Percentiles rank a stretch among this genome's conserved stretches.
phyloP scores from a whole-genome alignment of 2,888 invertebrate genomes.

The Leptopilina drosophilae region DNA sequence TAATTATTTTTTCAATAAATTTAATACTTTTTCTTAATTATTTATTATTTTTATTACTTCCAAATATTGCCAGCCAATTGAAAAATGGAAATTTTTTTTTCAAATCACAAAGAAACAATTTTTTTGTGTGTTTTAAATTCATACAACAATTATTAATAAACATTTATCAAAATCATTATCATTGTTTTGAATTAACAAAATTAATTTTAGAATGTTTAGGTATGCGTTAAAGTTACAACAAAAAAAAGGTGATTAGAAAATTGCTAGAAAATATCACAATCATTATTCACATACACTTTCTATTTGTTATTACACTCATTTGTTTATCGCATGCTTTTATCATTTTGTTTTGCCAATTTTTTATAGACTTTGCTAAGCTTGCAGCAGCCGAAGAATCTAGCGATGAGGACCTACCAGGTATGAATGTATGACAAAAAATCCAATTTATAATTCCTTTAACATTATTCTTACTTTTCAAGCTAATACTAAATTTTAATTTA shows the following conservation, averaged over 20 bases:
- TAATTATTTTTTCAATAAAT: no score
- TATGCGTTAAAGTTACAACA: neutral
- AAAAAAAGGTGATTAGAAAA: neutral
- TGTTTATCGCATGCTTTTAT: constrained; percentile 73
- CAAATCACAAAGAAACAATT: neutral
- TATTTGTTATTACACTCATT: constrained; percentile 13
- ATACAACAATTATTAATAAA: constrained; percentile 14
- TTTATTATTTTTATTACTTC: no score
- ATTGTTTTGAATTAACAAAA: constrained; percentile 29
- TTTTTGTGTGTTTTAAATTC: constrained; percentile 9
- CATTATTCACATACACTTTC: neutral
- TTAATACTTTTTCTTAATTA: no score
- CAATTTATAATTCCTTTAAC: constrained; percentile 6
- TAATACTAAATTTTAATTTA: neutral
- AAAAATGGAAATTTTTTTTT: neutral
- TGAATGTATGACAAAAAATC: constrained; percentile 51
- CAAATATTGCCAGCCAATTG: no score
- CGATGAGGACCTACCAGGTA: constrained; percentile 72
- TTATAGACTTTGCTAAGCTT: constrained; percentile 75
- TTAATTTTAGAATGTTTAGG: constrained; percentile 3
- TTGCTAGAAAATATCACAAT: constrained; percentile 8
- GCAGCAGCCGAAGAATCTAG: constrained; percentile 71
- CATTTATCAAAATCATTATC: constrained; percentile 12
- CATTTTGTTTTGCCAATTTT: constrained; percentile 69
- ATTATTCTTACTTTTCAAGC: neutral